These are phyloP conservation scores for Agrotis puta DNA, from an alignment of 2,888 invertebrate species.

Conservation along the genomic window DNA sequence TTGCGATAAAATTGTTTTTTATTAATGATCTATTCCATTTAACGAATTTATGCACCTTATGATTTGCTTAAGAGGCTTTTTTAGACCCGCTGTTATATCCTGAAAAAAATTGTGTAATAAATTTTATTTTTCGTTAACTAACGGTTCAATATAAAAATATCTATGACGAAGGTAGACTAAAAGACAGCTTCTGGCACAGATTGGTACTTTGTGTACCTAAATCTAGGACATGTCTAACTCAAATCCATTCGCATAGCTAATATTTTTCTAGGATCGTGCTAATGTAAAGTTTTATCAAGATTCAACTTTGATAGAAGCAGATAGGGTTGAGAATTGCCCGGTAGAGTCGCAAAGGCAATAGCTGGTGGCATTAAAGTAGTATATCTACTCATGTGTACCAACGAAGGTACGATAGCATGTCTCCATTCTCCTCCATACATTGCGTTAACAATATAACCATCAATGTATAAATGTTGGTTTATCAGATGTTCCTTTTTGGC, in stretches of 20 bases:
- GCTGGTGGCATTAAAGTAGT: conserved; percentile 30
- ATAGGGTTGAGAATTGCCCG: conserved; percentile 17
- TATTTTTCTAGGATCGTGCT: conserved; percentile 33
- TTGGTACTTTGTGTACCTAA: conserved; percentile 1
- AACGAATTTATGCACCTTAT: too few relatives aligned
- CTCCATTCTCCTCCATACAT: conserved; percentile 26
- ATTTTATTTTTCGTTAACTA: too few relatives aligned
- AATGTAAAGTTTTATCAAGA: background rate
- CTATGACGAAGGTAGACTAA: background rate
- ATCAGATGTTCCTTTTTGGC: conserved; percentile 49
- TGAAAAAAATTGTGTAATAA: too few relatives aligned
- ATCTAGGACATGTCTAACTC: conserved; percentile 6
- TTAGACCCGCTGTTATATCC: too few relatives aligned
- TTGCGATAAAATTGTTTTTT: too few relatives aligned
- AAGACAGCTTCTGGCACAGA: conserved; percentile 1
- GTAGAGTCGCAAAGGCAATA: conserved; percentile 11
- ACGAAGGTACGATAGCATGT: conserved; percentile 28
- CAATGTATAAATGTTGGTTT: conserved; percentile 18
- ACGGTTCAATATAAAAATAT: too few relatives aligned
- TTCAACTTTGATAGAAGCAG: background rate
- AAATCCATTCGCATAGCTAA: conserved; percentile 31
- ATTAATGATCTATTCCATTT: too few relatives aligned
- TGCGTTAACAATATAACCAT: conserved; percentile 25
- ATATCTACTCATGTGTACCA: conserved; percentile 23
- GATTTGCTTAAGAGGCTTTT: too few relatives aligned